Evolutionary conservation across 64 coral and sea anemone species (phyloP), one percentile per base, ranked within the genome.

Genomic region (Porites lutea): DNA sequence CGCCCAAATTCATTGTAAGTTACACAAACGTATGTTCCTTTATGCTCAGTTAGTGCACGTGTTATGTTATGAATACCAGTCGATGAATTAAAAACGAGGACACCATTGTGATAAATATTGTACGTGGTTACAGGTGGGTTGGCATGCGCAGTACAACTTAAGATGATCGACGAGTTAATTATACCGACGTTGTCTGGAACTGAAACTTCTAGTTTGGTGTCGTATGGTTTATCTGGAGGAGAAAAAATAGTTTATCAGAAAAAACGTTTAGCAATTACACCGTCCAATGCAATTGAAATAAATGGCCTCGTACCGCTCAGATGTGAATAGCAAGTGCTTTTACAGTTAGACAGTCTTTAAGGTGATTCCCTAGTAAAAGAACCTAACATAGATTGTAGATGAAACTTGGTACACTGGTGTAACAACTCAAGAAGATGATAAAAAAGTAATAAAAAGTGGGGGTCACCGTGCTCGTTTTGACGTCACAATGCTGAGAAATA

Each of bases 221-320:
- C 63, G 20, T 87, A 77, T 70, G 91, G 91, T 79, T 87, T 92
- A 87, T 92, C 91, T 92, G 50, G 2, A 50, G 2, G 65, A 52
- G 4, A 43, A 18, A 53, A 2, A 57, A 55, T 10, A 55, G 19
- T 10, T 2, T 27, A 6, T 6, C 5, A 3, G 2, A 73, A 20
- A n/a, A 12, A 19, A 57, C 72, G 15, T 68, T 68, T 3, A 27
- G 27, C 27, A 37, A 37, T 37, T 37, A 37, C 27, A 37, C 27
- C 27, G 27, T 37, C 27, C 27, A 37, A 37, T 37, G 27, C 27
- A 37, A 37, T 37, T 37, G 27, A 37, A 37, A 37, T 37, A 37
- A 37, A 37, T 37, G 27, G 27, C 27, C 27, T 37, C 27, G 27
- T 37, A 37, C 27, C 0, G 27, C 0, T 37, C 27, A 37, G 27